Conservation (phyloP, 1,140 invertebrate genomes). For the Eurosta solidaginis region DNA sequence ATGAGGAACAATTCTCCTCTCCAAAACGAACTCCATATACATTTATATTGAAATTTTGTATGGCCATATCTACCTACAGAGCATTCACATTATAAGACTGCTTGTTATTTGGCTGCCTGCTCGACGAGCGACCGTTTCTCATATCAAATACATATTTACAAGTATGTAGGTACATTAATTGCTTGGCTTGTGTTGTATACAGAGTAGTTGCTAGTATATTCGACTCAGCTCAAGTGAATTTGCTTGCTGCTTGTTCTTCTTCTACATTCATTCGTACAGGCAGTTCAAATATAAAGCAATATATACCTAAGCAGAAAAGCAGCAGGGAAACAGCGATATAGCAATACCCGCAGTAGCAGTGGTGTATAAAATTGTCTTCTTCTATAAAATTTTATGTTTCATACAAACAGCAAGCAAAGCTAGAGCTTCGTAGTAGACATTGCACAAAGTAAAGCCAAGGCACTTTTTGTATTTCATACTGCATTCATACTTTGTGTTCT, state of each 20-base stretch:
- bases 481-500: conserved; percentile 10
- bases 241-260: conserved; percentile 19
- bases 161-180: too few relatives aligned
- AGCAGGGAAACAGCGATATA: conserved; percentile 9
- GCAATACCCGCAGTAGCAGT: conserved; percentile 21
- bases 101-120: background rate
- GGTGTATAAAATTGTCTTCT: conserved; percentile 15
- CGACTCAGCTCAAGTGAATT: background rate
- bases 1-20: background rate
- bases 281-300: background rate
- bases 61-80: background rate
- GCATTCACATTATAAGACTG: background rate
- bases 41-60: too few relatives aligned
- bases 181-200: background rate
- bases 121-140: background rate
- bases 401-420: background rate
- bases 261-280: background rate
- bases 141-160: background rate
- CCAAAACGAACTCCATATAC: background rate
- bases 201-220: conserved; percentile 22
- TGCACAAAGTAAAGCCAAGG: background rate
- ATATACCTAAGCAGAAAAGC: background rate
- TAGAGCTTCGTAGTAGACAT: too few relatives aligned
- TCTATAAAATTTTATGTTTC: too few relatives aligned
- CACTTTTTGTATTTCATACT: conserved; percentile 26